Conservation (phyloP, 2,888 invertebrate genomes). For the Xestia sexstrigata region DNA sequence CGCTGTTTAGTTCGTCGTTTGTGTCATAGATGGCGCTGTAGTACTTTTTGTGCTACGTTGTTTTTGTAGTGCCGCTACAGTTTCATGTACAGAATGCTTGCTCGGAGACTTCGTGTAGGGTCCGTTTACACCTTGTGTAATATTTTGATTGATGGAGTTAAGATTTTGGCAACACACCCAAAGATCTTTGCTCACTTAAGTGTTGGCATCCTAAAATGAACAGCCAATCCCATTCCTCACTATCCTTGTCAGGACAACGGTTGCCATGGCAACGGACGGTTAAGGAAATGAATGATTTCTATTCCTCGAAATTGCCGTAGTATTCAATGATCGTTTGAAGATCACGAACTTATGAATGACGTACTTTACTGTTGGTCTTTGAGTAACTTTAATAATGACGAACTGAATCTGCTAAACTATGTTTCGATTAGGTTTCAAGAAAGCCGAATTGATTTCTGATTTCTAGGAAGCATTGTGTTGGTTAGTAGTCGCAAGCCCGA, state of each 20-base stretch:
- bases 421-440: neutral
- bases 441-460: neutral
- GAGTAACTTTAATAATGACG: neutral
- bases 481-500: neutral
- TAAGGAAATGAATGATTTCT: neutral
- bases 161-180: too few relatives aligned
- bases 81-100: too few relatives aligned
- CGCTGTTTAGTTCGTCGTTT: too few relatives aligned
- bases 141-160: too few relatives aligned
- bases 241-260: conserved; percentile 2
- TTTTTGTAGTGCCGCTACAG: too few relatives aligned
- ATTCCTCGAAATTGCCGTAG: neutral
- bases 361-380: neutral
- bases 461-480: conserved; percentile 2
- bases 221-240: neutral
- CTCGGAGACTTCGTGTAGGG: too few relatives aligned
- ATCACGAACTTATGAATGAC: neutral
- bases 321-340: conserved; percentile 1
- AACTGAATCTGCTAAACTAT: neutral
- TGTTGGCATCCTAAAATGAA: neutral
- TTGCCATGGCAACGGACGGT: conserved; percentile 8
- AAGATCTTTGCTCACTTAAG: too few relatives aligned
- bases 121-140: too few relatives aligned
- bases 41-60: too few relatives aligned
- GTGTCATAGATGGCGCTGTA: too few relatives aligned